Percentiles rank a stretch among this genome's conserved stretches.
These are phyloP conservation scores for Incurvaria masculella DNA, from an alignment of 2,888 invertebrate species.

Conservation along the genomic window DNA sequence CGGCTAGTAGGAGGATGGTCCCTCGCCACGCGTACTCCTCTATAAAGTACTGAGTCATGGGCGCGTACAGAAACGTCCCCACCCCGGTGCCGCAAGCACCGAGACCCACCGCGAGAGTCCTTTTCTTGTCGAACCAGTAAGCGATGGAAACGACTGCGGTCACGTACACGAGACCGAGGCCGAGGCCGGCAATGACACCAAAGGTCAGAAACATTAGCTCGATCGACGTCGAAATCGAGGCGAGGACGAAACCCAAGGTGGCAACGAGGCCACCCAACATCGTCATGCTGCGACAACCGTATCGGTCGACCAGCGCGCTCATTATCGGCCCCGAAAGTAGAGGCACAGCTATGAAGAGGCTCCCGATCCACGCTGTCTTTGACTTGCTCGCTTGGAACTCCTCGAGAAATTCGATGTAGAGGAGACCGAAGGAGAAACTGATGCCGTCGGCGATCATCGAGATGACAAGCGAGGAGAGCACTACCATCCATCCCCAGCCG, in stretches of 20 bases:
- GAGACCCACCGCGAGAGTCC: slow-evolving; percentile 81
- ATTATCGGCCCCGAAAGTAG: slow-evolving; percentile 79
- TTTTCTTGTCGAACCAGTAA: slow-evolving; percentile 88
- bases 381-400: slow-evolving; percentile 80
- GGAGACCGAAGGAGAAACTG: slow-evolving; percentile 88
- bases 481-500: slow-evolving; percentile 90
- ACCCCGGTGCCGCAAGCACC: slow-evolving; percentile 88
- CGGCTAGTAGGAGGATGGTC: slow-evolving; percentile 75
- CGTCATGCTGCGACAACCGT: slow-evolving; percentile 78
- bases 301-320: slow-evolving; percentile 81
- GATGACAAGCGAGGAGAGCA: slow-evolving; percentile 78
- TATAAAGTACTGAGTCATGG: slow-evolving; percentile 76
- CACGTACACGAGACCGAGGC: slow-evolving; percentile 81
- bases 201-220: slow-evolving; percentile 82
- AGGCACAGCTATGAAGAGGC: slow-evolving; percentile 86
- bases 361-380: slow-evolving; percentile 87
- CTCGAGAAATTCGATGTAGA: slow-evolving; percentile 78
- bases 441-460: slow-evolving; percentile 92
- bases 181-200: slow-evolving; percentile 80
- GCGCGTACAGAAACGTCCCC: slow-evolving; percentile 86
- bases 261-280: slow-evolving; percentile 71
- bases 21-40: slow-evolving; percentile 84
- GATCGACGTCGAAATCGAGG: slow-evolving; percentile 67
- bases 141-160: slow-evolving; percentile 90
- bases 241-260: slow-evolving; percentile 72